Base-by-base conservation (phyloP, 1,140 invertebrate species). In the Drosophila watanabei region DNA sequence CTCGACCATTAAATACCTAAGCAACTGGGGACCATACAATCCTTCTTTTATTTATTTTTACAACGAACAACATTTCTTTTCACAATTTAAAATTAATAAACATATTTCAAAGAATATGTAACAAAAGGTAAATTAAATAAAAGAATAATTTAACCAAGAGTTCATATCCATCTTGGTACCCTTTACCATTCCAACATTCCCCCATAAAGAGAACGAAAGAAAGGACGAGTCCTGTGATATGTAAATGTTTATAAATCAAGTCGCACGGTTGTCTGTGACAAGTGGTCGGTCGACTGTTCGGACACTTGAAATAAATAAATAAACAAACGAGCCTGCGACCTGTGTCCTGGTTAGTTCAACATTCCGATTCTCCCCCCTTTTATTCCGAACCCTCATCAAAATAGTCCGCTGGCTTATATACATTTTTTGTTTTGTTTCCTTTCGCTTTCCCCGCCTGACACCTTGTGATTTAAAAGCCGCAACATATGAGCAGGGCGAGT, bases 181-280 rank as follows among this genome's bases (percentile, higher is more conserved):
- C 14, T 39, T 0, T 56, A 24, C 14, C 5, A 2, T 39, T 24
- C 14, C 1, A 6, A 14, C 9, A n/a, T 24, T 39, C 3, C 20
- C 11, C 14, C 14, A 24, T 9, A 24, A 24, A n/a, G 33, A 24
- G 14, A 24, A 24, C 14, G 9, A 56, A 57, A 33, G 43, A 72
- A 58, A 28, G 28, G 33, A 35, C 32, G 43, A 39, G 43, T 37
- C 49, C 70, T 59, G 79, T 58, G 72, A 82, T 82, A 90, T 89
- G 85, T 82, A 85, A 89, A 90, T 85, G 86, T 79, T 81, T 77
- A 90, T 89, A 90, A 90, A 90, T 89, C 86, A 89, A 90, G 69
- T 51, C 70, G 85, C 58, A 56, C 73, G 78, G 71, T 83, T 88
- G 84, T 63, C 72, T 66, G 73, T 89, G 85, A 85, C 85, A 85